These are phyloP conservation scores for Margaritifera margaritifera DNA, from an alignment of 2,888 invertebrate genomes.

Conservation along the genomic window DNA sequence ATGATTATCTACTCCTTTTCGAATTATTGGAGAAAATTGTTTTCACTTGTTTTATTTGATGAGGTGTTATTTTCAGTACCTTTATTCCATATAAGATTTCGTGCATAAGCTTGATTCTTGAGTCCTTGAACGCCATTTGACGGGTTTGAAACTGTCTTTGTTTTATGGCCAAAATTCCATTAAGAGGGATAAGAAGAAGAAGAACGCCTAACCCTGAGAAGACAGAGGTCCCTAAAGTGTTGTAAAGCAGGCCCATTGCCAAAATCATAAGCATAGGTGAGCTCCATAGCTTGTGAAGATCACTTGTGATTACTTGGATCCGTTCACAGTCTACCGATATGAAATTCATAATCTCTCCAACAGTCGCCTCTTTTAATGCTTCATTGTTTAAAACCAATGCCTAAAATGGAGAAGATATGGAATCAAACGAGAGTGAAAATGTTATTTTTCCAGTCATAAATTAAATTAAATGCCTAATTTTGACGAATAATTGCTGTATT, in stretches of 20 bases:
- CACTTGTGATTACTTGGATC: constrained; percentile 60
- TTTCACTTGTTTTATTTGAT: constrained; percentile 6
- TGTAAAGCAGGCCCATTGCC: constrained; percentile 79
- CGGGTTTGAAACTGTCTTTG: constrained; percentile 63
- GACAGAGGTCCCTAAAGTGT: constrained; percentile 81
- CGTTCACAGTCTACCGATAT: constrained; percentile 73
- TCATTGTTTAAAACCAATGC: constrained; percentile 70
- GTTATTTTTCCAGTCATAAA: too few species aligned
- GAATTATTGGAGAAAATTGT: too few species aligned
- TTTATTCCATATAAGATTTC: constrained; percentile 67
- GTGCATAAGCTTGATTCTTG: constrained; percentile 64
- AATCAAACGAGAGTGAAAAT: too few species aligned
- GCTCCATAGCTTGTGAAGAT: constrained; percentile 67
- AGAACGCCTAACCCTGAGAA: constrained; percentile 91
- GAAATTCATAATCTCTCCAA: constrained; percentile 72
- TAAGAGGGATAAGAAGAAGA: constrained; percentile 85
- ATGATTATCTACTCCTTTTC: too few species aligned
- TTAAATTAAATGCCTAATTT: too few species aligned
- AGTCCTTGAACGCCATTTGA: constrained; percentile 66
- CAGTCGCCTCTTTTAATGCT: constrained; percentile 66
- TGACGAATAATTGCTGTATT: too few species aligned
- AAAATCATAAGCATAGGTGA: constrained; percentile 88
- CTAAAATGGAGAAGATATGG: constrained; percentile 31
- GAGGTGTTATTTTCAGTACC: constrained; percentile 49
- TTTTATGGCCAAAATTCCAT: constrained; percentile 67